Percentiles rank a stretch among this genome's conserved stretches.
Evolutionary conservation across 2,113 vertebrate species (phyloP).

Genomic region (Scolopax mira): DNA sequence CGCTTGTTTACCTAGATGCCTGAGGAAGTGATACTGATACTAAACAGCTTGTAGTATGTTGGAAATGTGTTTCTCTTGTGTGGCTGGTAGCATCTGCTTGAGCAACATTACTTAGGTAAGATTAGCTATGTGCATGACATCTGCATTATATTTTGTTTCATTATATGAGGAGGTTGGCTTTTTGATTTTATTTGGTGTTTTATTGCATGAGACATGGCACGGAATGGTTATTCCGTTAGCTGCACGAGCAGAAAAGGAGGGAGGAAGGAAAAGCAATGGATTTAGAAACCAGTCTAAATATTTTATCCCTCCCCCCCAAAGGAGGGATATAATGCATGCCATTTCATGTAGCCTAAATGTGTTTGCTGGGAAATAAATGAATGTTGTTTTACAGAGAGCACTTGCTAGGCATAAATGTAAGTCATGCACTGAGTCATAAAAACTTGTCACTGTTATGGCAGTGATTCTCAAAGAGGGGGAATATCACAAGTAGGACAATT

Average conservation of each 20-base stretch:
- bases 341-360: not conserved
- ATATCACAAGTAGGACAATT: not conserved
- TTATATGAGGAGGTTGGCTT: not conserved
- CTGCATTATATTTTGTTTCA: not conserved
- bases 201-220: not conserved
- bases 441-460: not conserved
- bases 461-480: not conserved
- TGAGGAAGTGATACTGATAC: not conserved
- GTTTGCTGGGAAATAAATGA: slow-evolving; percentile 12
- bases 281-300: not conserved
- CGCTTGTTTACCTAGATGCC: not conserved
- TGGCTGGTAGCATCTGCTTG: not conserved
- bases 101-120: not conserved
- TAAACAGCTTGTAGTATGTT: not conserved
- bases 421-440: not conserved
- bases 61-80: not conserved
- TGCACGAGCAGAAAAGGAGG: not conserved
- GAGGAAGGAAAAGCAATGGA: not conserved
- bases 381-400: not conserved
- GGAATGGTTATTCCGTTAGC: not conserved
- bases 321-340: not conserved
- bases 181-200: not conserved
- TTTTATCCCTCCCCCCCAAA: not conserved
- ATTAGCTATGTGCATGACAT: not conserved
- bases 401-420: not conserved